Evolutionary conservation across 1,140 invertebrate genomes (phyloP).

Genomic region (Campoletis sonorensis): DNA sequence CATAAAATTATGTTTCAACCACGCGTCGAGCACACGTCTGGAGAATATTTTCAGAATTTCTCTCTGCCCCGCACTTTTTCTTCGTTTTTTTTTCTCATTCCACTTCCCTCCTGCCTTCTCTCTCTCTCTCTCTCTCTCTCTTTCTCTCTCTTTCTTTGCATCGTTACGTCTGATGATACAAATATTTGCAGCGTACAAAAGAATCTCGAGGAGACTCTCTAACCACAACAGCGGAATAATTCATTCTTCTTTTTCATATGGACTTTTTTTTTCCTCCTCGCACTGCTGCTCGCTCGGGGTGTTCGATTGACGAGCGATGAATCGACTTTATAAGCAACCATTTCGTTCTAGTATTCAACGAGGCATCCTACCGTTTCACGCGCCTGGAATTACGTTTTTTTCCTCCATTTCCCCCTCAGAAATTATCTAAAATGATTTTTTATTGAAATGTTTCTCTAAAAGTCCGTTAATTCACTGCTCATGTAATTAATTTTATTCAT

Average conservation of each 20-base stretch:
- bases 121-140: background rate
- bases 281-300: background rate
- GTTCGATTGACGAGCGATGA: constrained; percentile 24
- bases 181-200: constrained; percentile 22
- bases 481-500: too few relatives aligned
- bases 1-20: background rate
- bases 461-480: too few relatives aligned
- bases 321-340: constrained; percentile 27
- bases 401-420: background rate
- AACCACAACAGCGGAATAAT: background rate
- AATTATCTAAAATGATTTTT: too few relatives aligned
- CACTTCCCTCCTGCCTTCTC: background rate
- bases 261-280: background rate
- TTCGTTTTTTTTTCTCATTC: background rate
- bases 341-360: constrained; percentile 16
- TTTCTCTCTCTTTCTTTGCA: background rate
- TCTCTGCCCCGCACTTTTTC: background rate
- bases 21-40: background rate
- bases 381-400: background rate
- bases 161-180: constrained; percentile 16
- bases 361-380: background rate
- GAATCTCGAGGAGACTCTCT: background rate
- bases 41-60: background rate
- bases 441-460: background rate
- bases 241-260: background rate